Percentiles rank a stretch among this genome's conserved stretches.
Conservation (phyloP, 2,113 vertebrate species). For the Plestiodon gilberti region DNA sequence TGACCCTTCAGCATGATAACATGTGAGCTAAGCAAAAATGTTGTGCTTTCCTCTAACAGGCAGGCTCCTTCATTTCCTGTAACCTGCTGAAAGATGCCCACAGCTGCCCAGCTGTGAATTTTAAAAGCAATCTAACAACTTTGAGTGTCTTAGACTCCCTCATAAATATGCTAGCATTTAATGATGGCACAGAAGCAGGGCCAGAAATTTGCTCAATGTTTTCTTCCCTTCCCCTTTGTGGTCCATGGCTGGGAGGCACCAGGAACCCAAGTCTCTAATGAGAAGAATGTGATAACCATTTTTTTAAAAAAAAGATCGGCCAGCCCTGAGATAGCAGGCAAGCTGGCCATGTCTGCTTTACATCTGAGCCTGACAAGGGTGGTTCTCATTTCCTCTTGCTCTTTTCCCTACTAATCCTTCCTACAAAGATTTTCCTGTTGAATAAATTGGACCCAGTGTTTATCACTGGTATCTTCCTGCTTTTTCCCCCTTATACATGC, state of each 20-base stretch:
- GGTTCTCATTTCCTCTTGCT: conserved; percentile 66
- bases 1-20: background rate
- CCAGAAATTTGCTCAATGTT: conserved; percentile 23
- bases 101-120: conserved; percentile 6
- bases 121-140: conserved; percentile 7
- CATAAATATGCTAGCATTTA: conserved; percentile 26
- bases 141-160: conserved; percentile 12
- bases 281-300: conserved; percentile 48
- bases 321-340: conserved; percentile 49
- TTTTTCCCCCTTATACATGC: background rate
- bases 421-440: conserved; percentile 49
- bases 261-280: background rate
- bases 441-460: conserved; percentile 51
- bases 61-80: conserved; percentile 28
- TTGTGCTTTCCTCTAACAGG: conserved; percentile 26
- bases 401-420: conserved; percentile 53
- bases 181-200: background rate
- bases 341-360: conserved; percentile 57
- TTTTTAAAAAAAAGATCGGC: background rate
- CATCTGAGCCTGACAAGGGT: conserved; percentile 61
- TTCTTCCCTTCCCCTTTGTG: conserved; percentile 25
- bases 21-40: background rate
- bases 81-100: conserved; percentile 46
- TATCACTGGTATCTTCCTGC: conserved; percentile 53
- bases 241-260: background rate